Base-by-base conservation (phyloP, 2,113 vertebrate genomes). In the Eurystomus gularis region DNA sequence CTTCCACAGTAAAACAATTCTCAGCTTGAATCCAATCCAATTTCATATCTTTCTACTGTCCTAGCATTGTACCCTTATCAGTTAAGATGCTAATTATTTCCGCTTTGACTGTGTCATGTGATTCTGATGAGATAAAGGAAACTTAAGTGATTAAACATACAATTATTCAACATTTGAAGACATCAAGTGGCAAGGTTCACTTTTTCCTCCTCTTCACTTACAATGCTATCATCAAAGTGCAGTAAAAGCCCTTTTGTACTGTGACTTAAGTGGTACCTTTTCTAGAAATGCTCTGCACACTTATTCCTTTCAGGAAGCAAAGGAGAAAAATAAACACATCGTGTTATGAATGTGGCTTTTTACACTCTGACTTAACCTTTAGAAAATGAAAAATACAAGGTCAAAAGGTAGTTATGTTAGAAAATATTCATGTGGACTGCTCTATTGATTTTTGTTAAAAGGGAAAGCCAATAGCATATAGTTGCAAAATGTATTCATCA, bases 391-490 rank as follows among this genome's bases (percentile, higher is more conserved):
- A 97, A 98, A 97, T 86, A 82, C 73, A 71, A 94, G 83, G 91
- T 93, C 94, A 98, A 96, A 97, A 97, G 78, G 96, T 96, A 97
- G 89, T 98, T 97, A 97, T 96, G 92, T 97, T 94, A 96, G 93
- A 98, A 98, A 98, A 97, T 94, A 98, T 92, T 97, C 82, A 96
- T 94, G 91, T 97, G 93, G 82, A 97, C 98, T 97, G 94, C 93
- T 93, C 90, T 97, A 98, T 98, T 98, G 97, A 98, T 98, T 97
- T 17, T 94, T 97, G 94, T 88, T 91, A 85, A 86, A 97, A 97
- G 95, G 94, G 94, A 94, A 96, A 98, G 75, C 94, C 96, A 97
- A 97, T 97, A 97, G 89, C 69, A 75, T 78, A 69, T 96, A 60
- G 54, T 97, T 95, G 83, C 78, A n/a, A 94, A 96, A 95, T 76